Percentiles rank a stretch among this genome's conserved stretches.
These are phyloP conservation scores for Ibycter americanus DNA, from an alignment of 2,797 vertebrate genomes.

Conservation along the genomic window DNA sequence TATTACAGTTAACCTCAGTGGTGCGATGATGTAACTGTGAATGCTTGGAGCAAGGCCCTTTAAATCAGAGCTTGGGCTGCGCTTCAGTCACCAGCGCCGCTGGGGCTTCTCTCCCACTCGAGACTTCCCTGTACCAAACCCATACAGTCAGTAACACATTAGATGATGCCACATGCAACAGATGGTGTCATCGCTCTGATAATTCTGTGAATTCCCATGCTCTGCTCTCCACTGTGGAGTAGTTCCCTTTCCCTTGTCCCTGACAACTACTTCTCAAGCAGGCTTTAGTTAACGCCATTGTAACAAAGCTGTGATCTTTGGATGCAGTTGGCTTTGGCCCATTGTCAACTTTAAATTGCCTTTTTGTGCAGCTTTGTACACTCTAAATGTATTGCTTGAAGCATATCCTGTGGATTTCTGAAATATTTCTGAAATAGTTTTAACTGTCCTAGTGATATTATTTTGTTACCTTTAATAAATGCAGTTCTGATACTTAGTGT, in stretches of 20 bases:
- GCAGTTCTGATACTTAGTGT: neutral
- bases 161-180: neutral
- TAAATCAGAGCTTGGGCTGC: neutral
- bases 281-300: neutral
- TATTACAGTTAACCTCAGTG: neutral
- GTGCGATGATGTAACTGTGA: neutral
- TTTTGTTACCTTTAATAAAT: neutral
- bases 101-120: neutral
- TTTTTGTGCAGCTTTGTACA: neutral
- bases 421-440: neutral
- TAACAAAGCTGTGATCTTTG: neutral
- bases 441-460: neutral
- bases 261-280: neutral
- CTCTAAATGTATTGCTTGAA: neutral
- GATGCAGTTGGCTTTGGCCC: neutral
- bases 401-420: neutral
- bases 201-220: neutral
- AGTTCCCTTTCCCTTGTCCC: neutral
- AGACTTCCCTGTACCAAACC: neutral
- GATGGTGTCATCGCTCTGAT: rapidly evolving
- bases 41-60: neutral
- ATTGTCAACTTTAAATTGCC: neutral
- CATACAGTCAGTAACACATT: rapidly evolving
- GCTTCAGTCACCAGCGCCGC: neutral
- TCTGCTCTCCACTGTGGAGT: neutral